phyloP scores from a whole-genome alignment of 2,888 invertebrate species.

The Habrosyne pyritoides region DNA sequence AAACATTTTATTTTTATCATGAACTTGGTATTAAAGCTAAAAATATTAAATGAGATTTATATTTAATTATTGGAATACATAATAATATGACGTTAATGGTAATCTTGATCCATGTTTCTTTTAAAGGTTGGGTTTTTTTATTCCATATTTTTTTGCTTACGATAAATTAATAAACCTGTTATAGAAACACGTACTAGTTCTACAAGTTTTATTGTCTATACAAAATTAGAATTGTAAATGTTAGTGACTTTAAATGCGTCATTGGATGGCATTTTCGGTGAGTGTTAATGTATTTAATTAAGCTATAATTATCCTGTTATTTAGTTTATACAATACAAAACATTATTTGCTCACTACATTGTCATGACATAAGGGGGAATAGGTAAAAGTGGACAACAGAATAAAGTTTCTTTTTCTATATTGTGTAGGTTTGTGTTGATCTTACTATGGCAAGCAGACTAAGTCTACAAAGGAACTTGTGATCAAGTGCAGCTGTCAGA shows the following conservation, averaged over 20 bases:
- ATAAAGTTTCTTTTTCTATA: too few species aligned
- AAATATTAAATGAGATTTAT: not conserved
- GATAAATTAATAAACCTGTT: not conserved
- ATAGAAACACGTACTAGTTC: not conserved
- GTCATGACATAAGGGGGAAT: too few species aligned
- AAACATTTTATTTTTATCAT: not conserved
- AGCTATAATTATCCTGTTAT: not conserved
- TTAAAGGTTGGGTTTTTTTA: not conserved
- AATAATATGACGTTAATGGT: not conserved
- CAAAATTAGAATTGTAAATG: not conserved
- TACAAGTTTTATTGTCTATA: not conserved
- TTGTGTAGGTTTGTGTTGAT: too few species aligned
- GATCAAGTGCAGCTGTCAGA: too few species aligned
- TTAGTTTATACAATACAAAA: too few species aligned
- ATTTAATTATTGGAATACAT: not conserved
- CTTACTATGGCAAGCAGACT: too few species aligned
- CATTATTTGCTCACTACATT: too few species aligned
- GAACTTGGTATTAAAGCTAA: not conserved
- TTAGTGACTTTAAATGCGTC: not conserved
- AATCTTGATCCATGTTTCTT: not conserved
- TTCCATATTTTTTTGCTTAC: not conserved
- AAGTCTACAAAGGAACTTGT: too few species aligned
- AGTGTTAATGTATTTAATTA: not conserved
- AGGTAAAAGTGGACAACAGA: too few species aligned
- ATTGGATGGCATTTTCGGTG: not conserved